Evolutionary conservation across 2,888 invertebrate genomes (phyloP), one percentile per base, ranked within the genome.

Genomic region (Cremastinae sp.): DNA sequence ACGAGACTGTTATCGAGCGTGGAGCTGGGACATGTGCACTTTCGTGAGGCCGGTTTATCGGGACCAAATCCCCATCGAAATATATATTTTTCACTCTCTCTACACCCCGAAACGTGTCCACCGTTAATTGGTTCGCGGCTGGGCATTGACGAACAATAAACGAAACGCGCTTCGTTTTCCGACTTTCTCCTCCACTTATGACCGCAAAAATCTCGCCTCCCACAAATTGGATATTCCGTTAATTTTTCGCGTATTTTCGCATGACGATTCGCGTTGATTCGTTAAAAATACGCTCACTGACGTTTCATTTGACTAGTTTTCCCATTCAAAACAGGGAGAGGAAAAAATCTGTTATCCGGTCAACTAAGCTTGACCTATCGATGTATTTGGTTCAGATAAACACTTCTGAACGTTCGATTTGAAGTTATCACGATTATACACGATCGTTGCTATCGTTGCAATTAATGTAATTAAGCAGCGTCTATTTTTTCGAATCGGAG

Each of bases 41-140:
- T 28, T 28, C 28, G 28, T 5, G 28, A 5, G 28, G 10, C 16
- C 45, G 47, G 70, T 72, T 35, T 18, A 12, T 41, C 43, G 14
- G 10, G 22, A 28, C 35, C 28, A 5, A 28, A 28, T 28, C 28
- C 28, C 28, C 28, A 28, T 28, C 28, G 28, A 28, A n/a, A n/a
- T n/a, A n/a, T n/a, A 28, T 28, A 28, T 28, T 28, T 28, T 28
- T 5, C 28, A 3, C 28, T 5, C 28, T 28, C 5, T n/a, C n/a
- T n/a, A n/a, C n/a, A n/a, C 28, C 28, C 28, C 28, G 28, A 5
- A n/a, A n/a, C n/a, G 28, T 28, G 28, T 28, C 28, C 2, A 28
- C 5, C 28, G 51, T 76, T 61, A 73, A 76, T 73, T 61, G 65
- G 16, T 69, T 41, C 59, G 76, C 65, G 73, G 68, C 59, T 59